phyloP scores from a whole-genome alignment of 1,140 invertebrate genomes.

The Galendromus occidentalis region DNA sequence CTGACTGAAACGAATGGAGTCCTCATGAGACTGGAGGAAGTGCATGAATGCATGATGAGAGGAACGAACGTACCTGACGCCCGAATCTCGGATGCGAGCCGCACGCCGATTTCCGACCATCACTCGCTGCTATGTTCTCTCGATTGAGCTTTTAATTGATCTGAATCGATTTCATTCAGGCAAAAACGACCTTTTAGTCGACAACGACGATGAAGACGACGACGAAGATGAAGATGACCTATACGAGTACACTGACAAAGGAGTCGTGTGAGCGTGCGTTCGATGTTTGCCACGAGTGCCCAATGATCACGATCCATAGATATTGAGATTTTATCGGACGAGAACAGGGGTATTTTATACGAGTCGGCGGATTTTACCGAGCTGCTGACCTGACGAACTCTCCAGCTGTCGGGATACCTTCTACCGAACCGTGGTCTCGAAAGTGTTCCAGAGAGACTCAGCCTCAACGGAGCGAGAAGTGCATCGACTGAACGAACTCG shows the following conservation, averaged over 20 bases:
- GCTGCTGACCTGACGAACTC: too few relatives aligned
- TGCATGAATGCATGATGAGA: not conserved
- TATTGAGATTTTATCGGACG: too few relatives aligned
- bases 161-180: not conserved
- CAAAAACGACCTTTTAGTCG: conserved; percentile 5
- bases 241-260: conserved; percentile 1
- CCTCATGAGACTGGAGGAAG: not conserved
- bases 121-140: too few relatives aligned
- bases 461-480: too few relatives aligned
- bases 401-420: too few relatives aligned
- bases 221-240: conserved; percentile 7
- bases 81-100: not conserved
- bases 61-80: not conserved
- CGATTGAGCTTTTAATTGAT: not conserved
- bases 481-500: too few relatives aligned
- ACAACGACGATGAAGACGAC: not conserved
- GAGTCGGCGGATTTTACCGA: too few relatives aligned
- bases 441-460: too few relatives aligned
- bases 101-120: not conserved
- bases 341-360: too few relatives aligned
- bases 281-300: too few relatives aligned
- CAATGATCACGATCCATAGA: too few relatives aligned
- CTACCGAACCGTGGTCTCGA: too few relatives aligned
- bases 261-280: conserved; percentile 1
- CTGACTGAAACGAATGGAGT: not conserved